These are phyloP conservation scores for Rhipidura dahli DNA, from an alignment of 2,113 vertebrate genomes.

Conservation along the genomic window DNA sequence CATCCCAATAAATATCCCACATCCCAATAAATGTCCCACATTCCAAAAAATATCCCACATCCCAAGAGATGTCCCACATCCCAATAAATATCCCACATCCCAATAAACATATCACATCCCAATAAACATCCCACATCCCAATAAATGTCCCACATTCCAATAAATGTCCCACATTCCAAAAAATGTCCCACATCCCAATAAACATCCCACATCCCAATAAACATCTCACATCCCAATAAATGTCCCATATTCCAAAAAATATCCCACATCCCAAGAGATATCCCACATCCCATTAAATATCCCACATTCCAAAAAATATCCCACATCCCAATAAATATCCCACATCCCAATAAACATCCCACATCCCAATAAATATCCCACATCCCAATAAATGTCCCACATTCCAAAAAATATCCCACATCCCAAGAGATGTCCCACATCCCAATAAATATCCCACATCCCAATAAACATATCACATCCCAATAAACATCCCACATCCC, in stretches of 20 bases:
- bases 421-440: neutral
- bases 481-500: neutral
- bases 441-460: neutral
- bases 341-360: neutral
- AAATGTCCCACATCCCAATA: too few species aligned
- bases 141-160: too few species aligned
- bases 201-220: neutral
- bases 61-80: too few species aligned
- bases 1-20: neutral
- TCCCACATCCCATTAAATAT: rapidly evolving
- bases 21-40: neutral
- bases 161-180: neutral
- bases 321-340: neutral
- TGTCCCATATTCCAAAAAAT: neutral
- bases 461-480: rapidly evolving
- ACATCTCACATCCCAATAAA: neutral
- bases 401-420: too few species aligned
- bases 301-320: too few species aligned
- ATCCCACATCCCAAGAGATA: neutral
- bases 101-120: neutral
- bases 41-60: rapidly evolving
- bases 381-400: neutral
- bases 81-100: neutral
- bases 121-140: rapidly evolving
- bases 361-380: neutral